These are phyloP conservation scores for Calliphora vicina DNA, from an alignment of 1,140 invertebrate genomes.

Conservation along the genomic window DNA sequence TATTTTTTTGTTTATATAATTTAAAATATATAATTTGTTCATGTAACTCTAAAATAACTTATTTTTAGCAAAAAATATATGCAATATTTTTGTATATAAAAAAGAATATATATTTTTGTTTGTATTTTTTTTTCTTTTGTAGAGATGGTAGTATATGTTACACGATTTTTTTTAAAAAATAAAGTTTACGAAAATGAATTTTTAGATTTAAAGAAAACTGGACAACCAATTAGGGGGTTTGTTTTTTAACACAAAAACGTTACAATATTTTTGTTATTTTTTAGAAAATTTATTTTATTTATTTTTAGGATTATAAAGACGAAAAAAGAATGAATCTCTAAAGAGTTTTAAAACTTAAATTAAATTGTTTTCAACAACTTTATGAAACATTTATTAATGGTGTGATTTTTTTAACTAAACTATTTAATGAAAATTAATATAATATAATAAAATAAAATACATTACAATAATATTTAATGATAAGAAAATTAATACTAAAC, in stretches of 20 bases:
- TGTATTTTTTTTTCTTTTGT: background rate
- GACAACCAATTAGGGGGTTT: background rate
- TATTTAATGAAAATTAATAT: background rate
- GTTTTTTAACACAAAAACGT: background rate
- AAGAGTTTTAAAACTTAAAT: background rate
- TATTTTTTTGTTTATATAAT: slow-evolving; percentile 22
- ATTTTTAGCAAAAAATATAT: slow-evolving; percentile 32
- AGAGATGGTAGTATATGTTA: background rate
- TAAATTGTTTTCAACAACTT: background rate
- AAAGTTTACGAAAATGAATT: background rate
- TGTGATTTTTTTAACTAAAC: slow-evolving; percentile 14
- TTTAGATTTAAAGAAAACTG: background rate
- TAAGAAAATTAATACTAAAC: slow-evolving; percentile 12
- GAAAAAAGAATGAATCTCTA: background rate
- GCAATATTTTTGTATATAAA: slow-evolving; percentile 20
- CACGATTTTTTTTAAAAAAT: background rate
- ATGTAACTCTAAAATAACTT: slow-evolving; percentile 30
- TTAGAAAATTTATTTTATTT: background rate
- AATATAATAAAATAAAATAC: slow-evolving; percentile 11
- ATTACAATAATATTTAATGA: slow-evolving; percentile 16
- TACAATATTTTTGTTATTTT: no score
- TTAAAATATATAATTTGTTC: slow-evolving; percentile 23
- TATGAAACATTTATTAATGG: slow-evolving; percentile 5
- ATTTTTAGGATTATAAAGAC: background rate
- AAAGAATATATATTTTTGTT: slow-evolving; percentile 4